These are phyloP conservation scores for Scelioninae gen. 1 DNA, from an alignment of 2,888 invertebrate species.

Conservation along the genomic window DNA sequence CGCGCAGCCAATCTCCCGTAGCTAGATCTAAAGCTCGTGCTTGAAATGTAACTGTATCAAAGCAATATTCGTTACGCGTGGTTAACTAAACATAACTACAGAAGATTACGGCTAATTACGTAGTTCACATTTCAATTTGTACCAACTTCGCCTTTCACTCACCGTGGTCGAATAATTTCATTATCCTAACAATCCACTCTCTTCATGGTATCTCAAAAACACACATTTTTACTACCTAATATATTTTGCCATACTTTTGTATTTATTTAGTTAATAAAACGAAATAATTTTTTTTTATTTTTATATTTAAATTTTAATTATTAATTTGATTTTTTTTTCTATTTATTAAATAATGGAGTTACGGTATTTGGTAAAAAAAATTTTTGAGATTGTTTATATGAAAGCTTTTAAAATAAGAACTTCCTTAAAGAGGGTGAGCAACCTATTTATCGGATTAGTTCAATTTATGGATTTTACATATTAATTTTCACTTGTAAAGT, in stretches of 20 bases:
- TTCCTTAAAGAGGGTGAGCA: slow-evolving; percentile 50
- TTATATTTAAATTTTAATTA: too few relatives aligned
- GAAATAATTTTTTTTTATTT: too few relatives aligned
- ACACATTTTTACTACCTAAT: too few relatives aligned
- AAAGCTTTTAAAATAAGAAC: slow-evolving; percentile 31
- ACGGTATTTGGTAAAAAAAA: not conserved
- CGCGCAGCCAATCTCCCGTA: slow-evolving; percentile 25
- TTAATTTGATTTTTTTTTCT: too few relatives aligned
- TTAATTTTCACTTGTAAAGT: slow-evolving; percentile 61
- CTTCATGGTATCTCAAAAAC: too few relatives aligned
- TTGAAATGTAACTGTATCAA: slow-evolving; percentile 48
- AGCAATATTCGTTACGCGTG: slow-evolving; percentile 56
- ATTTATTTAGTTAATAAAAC: too few relatives aligned
- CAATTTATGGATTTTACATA: slow-evolving; percentile 58
- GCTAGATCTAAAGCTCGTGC: slow-evolving; percentile 9
- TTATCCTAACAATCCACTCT: too few relatives aligned
- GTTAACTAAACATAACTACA: slow-evolving; percentile 50
- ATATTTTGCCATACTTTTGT: too few relatives aligned
- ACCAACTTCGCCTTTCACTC: slow-evolving; percentile 3
- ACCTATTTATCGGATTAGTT: slow-evolving; percentile 63
- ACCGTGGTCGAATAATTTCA: slow-evolving; percentile 16
- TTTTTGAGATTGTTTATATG: slow-evolving; percentile 13
- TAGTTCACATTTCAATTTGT: slow-evolving; percentile 40
- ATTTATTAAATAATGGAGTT: slow-evolving; percentile 5
- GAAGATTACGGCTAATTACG: slow-evolving; percentile 53